Percentiles rank a stretch among this genome's conserved stretches.
Evolutionary conservation across 2,797 vertebrate genomes (phyloP).

Genomic region (Discoglossus pictus): DNA sequence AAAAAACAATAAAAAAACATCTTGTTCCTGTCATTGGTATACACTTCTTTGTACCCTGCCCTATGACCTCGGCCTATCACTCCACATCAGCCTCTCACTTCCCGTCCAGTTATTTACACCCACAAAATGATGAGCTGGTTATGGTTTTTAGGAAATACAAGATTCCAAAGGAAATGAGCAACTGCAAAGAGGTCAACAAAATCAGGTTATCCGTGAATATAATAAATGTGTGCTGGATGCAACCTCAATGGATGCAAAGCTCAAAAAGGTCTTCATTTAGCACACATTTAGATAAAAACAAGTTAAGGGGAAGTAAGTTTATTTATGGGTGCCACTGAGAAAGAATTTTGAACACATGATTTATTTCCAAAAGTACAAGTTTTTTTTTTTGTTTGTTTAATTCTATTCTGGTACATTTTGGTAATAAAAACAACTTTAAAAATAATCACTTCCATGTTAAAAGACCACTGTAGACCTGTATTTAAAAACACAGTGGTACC

Average conservation of each 20-base stretch:
- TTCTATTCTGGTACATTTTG: not conserved
- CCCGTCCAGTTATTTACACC: constrained; percentile 33
- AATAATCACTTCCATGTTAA: no score
- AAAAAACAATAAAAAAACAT: no score
- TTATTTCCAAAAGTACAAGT: no score
- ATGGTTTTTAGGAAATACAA: constrained; percentile 27
- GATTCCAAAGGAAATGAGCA: constrained; percentile 36
- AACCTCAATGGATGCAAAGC: constrained; percentile 12
- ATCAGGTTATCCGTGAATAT: constrained; percentile 19
- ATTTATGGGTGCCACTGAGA: constrained; percentile 5
- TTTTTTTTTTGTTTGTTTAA: no score
- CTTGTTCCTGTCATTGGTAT: no score
- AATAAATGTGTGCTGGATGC: constrained; percentile 7
- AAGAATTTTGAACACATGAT: no score
- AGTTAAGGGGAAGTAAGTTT: not conserved
- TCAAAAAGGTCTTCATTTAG: not conserved
- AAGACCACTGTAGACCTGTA: no score
- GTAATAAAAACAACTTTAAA: not conserved
- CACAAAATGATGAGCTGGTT: constrained; percentile 10
- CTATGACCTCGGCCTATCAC: constrained; percentile 30
- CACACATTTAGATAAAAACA: constrained; percentile 8
- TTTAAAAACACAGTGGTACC: no score
- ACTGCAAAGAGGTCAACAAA: constrained; percentile 21
- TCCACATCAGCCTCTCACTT: constrained; percentile 5
- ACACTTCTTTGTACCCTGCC: not conserved